phyloP scores from a whole-genome alignment of 2,113 vertebrate genomes.

The Notarius lentiginosus region DNA sequence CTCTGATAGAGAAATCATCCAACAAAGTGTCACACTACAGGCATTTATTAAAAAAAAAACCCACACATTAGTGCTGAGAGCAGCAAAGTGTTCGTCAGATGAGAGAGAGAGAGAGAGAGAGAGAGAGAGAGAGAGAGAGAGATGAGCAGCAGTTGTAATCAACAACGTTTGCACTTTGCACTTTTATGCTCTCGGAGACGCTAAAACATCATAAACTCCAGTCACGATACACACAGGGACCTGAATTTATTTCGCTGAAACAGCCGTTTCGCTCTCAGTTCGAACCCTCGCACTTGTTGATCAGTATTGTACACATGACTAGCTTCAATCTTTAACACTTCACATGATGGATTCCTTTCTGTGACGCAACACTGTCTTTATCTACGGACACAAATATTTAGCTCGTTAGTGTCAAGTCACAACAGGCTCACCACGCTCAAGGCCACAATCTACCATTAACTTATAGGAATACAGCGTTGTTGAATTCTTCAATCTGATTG shows the following conservation, averaged over 20 bases:
- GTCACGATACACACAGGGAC: not conserved
- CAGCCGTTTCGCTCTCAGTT: not conserved
- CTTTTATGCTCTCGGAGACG: not conserved
- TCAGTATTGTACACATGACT: not conserved
- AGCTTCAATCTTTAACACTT: constrained; percentile 4
- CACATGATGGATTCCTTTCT: not conserved
- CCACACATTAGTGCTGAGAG: not conserved
- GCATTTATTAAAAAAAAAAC: not conserved
- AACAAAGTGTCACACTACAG: not conserved
- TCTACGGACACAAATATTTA: not conserved
- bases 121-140: constrained; percentile 32
- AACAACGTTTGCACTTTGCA: not conserved
- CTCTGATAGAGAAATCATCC: constrained; percentile 3
- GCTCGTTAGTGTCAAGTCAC: not conserved
- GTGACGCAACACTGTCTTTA: not conserved
- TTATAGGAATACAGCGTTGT: not conserved
- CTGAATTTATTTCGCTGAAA: too few species aligned
- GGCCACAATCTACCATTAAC: not conserved
- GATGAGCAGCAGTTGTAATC: constrained; percentile 24
- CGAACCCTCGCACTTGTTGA: not conserved
- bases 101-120: too few species aligned
- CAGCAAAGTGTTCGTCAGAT: constrained; percentile 28
- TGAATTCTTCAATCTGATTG: not conserved
- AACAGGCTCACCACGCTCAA: not conserved
- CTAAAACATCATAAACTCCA: not conserved